Evolutionary conservation across 2,888 invertebrate species (phyloP).

Genomic region (Tortrix viridana): DNA sequence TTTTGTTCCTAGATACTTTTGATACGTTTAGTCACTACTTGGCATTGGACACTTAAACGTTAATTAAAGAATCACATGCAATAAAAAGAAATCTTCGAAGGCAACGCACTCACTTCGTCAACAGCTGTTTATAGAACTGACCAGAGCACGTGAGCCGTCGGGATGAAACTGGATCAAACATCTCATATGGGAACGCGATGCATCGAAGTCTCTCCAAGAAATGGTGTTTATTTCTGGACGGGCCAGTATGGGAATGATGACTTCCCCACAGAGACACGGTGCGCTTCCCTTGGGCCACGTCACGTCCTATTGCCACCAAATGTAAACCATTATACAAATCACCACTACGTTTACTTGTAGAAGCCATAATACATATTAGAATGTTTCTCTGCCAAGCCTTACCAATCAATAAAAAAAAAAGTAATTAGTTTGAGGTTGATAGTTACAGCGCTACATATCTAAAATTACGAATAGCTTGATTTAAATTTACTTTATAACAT

Average conservation of each 20-base stretch:
- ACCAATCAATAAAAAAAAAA: too few species aligned
- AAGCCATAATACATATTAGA: too few species aligned
- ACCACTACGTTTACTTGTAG: too few species aligned
- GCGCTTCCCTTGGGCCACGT: conserved; percentile 70
- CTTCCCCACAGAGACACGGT: conserved; percentile 70
- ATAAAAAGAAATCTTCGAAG: conserved; percentile 59
- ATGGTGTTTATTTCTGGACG: conserved; percentile 71
- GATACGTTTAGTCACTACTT: not conserved
- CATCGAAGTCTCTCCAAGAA: conserved; percentile 43
- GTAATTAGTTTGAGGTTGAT: too few species aligned
- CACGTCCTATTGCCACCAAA: conserved; percentile 59
- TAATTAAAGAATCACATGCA: conserved; percentile 46
- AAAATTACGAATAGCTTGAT: not conserved
- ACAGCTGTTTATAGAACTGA: conserved; percentile 77
- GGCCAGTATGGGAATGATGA: conserved; percentile 75
- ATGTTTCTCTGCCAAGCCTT: too few species aligned
- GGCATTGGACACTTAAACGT: conserved; percentile 35
- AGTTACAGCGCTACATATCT: too few species aligned
- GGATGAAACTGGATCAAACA: conserved; percentile 24
- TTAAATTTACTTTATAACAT: not conserved
- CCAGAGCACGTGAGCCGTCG: conserved; percentile 54
- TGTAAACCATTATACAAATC: conserved; percentile 16
- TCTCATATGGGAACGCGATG: not conserved
- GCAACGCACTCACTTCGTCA: conserved; percentile 66
- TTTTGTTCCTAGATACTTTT: too few species aligned